Base-by-base conservation (phyloP, 2,113 vertebrate species). In the Propithecus coquereli region DNA sequence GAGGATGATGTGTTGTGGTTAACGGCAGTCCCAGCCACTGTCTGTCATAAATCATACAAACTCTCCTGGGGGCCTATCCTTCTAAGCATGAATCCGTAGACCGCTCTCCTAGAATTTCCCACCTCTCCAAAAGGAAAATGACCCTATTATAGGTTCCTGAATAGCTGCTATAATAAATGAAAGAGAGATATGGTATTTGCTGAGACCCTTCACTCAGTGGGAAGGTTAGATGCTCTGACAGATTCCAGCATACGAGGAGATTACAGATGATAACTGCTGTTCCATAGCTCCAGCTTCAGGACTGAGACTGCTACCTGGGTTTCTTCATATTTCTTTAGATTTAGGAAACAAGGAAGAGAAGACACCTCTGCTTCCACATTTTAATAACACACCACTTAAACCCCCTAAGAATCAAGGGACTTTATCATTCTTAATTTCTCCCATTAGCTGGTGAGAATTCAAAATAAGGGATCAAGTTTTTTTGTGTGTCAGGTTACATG, bases 41-140 rank as follows among this genome's bases (percentile, higher is more conserved):
- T 52, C 45, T 40, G 61, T 82, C 40, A 83, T 25, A 50, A 66
- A 73, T 68, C n/a, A 65, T 11, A 54, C 18, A 34, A 70, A 37
- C 85, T 90, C 65, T 94, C 65, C 25, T 34, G 79, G 14, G 81
- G 65, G 22, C 80, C 57, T 70, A 2, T 43, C 43, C 57, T 87
- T 87, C 76, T 80, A 71, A 63, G 59, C 73, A 50, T 43, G 66
- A 94, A 43, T 94, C 74, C 65, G 76, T 9, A 63, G 82, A 87
- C 50, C 61, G 45, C 27, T 57, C 13, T 80, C 63, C 85, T 95
- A 52, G 74, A 84, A 95, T 92, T 95, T 93, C 85, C 86, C 76
- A 92, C 65, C 63, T 87, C 37, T 81, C 68, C 65, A 76, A 80
- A 92, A 93, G 85, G 89, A 95, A 96, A 90, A 92, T 74, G 79